Evolutionary conservation across 2,113 vertebrate species (phyloP).

Genomic region (Puma concolor): DNA sequence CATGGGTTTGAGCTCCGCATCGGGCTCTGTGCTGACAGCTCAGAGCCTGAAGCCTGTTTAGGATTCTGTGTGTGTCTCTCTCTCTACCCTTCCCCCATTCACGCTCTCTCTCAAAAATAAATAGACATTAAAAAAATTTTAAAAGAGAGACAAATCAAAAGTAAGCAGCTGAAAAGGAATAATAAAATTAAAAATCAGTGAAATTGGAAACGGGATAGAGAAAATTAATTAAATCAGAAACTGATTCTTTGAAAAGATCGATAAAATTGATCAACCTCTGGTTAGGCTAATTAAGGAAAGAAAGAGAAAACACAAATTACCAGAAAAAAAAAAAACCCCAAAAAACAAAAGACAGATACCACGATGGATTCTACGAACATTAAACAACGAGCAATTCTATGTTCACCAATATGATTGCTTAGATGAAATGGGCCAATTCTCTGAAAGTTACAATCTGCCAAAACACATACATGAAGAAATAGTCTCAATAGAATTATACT

Average conservation of each 20-base stretch:
- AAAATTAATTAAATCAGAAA: background rate
- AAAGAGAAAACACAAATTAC: background rate
- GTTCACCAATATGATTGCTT: background rate
- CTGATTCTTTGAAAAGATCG: background rate
- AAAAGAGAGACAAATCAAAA: background rate
- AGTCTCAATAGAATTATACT: background rate
- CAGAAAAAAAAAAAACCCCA: background rate
- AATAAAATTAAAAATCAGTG: constrained; percentile 17
- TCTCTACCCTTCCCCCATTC: too few relatives aligned
- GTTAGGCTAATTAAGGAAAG: background rate
- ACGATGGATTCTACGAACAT: background rate
- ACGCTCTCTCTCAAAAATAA: too few relatives aligned
- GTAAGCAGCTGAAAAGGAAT: background rate
- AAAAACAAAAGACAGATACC: too few relatives aligned
- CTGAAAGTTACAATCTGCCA: background rate
- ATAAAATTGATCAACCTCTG: background rate
- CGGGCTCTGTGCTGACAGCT: too few relatives aligned
- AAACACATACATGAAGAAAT: background rate
- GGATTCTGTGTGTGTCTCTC: too few relatives aligned
- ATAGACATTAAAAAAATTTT: too few relatives aligned
- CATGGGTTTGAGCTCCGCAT: too few relatives aligned
- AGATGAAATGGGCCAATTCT: background rate
- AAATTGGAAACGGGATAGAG: background rate
- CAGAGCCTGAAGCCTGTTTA: too few relatives aligned
- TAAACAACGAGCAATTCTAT: background rate